Evolutionary conservation across 2,113 vertebrate genomes (phyloP).

Genomic region (Nannospalax galili): DNA sequence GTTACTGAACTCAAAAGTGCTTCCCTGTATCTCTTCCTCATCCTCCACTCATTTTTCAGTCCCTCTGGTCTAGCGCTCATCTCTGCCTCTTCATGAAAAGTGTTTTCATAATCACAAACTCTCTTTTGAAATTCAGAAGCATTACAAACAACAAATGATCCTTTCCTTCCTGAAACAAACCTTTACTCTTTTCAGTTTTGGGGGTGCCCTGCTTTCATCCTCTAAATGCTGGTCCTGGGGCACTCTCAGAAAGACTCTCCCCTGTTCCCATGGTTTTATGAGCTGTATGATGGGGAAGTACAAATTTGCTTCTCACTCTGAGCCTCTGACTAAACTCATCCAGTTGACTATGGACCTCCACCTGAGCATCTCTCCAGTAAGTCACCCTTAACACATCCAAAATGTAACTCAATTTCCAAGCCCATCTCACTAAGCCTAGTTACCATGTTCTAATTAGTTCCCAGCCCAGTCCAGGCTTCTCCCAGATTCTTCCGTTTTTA

Average conservation of each 20-base stretch:
- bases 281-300: not conserved
- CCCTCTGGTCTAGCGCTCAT: not conserved
- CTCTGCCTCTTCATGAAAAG: not conserved
- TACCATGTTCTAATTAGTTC: not conserved
- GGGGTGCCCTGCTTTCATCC: not conserved
- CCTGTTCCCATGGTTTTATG: not conserved
- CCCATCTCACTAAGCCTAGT: not conserved
- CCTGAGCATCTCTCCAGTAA: not conserved
- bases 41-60: slow-evolving; percentile 2
- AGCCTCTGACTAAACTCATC: not conserved
- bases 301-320: not conserved
- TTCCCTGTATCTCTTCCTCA: not conserved
- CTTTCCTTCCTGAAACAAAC: not conserved
- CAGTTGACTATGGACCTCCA: not conserved
- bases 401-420: not conserved
- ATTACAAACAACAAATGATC: not conserved
- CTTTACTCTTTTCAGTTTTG: not conserved
- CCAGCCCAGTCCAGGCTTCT: not conserved
- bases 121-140: not conserved
- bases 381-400: not conserved
- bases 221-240: not conserved
- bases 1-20: not conserved
- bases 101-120: not conserved
- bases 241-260: not conserved
- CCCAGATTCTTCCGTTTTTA: not conserved